A percentile compares a stretch with the other conserved stretches of the same genome.
Evolutionary conservation across 1,140 invertebrate species (phyloP).

Genomic region (Platyscapa corneri): DNA sequence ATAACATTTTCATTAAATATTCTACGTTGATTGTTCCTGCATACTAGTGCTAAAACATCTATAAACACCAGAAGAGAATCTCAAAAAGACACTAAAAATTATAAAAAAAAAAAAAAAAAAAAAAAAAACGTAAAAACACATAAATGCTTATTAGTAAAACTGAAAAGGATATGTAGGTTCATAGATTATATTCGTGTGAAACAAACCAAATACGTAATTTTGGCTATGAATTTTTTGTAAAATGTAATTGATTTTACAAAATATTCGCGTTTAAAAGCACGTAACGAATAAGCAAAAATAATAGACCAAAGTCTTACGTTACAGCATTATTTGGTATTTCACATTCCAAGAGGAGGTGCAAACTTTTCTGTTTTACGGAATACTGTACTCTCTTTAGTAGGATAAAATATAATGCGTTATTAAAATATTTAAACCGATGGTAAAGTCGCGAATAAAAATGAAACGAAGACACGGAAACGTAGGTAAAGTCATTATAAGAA

Average conservation of each 20-base stretch:
- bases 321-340: neutral
- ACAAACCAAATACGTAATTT: neutral
- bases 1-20: neutral
- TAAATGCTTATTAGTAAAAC: constrained; percentile 4
- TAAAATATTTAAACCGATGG: too few species aligned
- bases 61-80: constrained; percentile 39
- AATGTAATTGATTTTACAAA: neutral
- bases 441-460: too few species aligned
- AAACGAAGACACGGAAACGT: too few species aligned
- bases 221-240: neutral
- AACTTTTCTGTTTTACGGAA: constrained; percentile 7
- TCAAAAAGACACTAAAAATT: constrained; percentile 28
- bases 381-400: too few species aligned
- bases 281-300: neutral
- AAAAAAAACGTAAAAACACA: neutral
- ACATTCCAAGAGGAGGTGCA: neutral
- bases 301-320: neutral
- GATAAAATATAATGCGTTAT: too few species aligned
- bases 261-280: neutral
- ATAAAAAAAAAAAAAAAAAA: neutral
- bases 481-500: too few species aligned
- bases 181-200: neutral
- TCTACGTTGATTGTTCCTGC: constrained; percentile 3
- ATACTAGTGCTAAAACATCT: constrained; percentile 16
- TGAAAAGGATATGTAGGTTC: neutral